Evolutionary conservation across 1,140 invertebrate species (phyloP).

Genomic region (Pseudomyrmex concolor): DNA sequence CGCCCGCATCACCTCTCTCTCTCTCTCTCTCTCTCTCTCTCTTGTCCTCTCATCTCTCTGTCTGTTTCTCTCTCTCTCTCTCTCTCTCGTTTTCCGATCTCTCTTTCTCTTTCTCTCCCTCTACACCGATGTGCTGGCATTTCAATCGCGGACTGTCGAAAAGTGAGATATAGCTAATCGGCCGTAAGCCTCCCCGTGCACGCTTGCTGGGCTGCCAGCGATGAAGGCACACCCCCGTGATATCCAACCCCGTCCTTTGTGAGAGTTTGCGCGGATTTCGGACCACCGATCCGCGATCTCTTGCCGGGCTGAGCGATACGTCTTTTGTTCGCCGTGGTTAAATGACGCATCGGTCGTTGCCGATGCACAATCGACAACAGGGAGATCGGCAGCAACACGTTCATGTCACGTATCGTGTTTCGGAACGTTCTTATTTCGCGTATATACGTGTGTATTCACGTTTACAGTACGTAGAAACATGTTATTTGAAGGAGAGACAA

Average conservation of each 20-base stretch:
- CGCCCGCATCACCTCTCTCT: background rate
- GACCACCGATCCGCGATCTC: slow-evolving; percentile 42
- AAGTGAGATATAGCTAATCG: slow-evolving; percentile 70
- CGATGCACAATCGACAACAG: background rate
- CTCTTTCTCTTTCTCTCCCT: background rate
- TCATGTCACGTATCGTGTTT: slow-evolving; percentile 6
- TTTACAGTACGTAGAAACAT: background rate
- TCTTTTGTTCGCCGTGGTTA: slow-evolving; percentile 57
- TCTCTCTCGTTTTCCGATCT: background rate
- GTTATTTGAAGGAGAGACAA: background rate
- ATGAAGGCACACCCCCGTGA: slow-evolving; percentile 35
- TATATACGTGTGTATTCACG: background rate
- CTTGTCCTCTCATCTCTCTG: background rate
- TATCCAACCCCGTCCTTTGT: slow-evolving; percentile 54
- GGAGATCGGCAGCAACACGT: background rate
- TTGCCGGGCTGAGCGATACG: background rate
- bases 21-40: background rate
- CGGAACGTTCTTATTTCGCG: slow-evolving; percentile 9
- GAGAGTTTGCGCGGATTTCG: slow-evolving; percentile 31
- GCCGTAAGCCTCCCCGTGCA: slow-evolving; percentile 53
- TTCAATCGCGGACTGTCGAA: slow-evolving; percentile 67
- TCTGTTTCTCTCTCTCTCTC: background rate
- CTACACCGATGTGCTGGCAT: slow-evolving; percentile 28
- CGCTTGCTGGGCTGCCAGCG: slow-evolving; percentile 5
- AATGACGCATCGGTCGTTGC: slow-evolving; percentile 30